phyloP scores from a whole-genome alignment of 2,797 vertebrate species.

The Sternotherus odoratus region DNA sequence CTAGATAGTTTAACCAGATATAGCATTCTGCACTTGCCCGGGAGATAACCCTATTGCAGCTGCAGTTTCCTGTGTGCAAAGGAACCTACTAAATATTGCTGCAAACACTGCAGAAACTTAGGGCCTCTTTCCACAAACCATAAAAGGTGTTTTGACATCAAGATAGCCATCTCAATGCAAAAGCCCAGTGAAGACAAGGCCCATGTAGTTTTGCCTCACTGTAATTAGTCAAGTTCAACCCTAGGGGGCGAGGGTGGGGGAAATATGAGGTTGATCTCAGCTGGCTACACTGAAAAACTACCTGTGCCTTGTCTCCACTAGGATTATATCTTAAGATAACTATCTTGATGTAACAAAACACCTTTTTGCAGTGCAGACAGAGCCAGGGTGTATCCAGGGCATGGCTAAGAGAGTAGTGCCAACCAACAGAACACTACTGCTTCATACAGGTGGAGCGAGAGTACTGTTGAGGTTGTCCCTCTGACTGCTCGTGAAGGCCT shows the following conservation, averaged over 20 bases:
- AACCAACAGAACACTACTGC: neutral
- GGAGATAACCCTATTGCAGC: fast-evolving
- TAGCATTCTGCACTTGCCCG: neutral
- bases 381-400: neutral
- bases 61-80: neutral
- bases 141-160: neutral
- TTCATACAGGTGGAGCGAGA: neutral
- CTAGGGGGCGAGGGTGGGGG: neutral
- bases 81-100: neutral
- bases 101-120: neutral
- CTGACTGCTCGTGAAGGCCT: fast-evolving
- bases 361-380: neutral
- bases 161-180: neutral
- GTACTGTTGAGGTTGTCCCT: neutral
- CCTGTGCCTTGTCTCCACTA: neutral
- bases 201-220: neutral
- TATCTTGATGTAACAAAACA: neutral
- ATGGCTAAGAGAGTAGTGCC: neutral
- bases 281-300: neutral
- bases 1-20: neutral
- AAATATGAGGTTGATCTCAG: neutral
- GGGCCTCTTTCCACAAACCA: neutral
- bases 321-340: neutral
- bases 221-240: neutral
- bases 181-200: neutral